Evolutionary conservation across 2,888 invertebrate genomes (phyloP).

Genomic region (Philopedon plagiatum): DNA sequence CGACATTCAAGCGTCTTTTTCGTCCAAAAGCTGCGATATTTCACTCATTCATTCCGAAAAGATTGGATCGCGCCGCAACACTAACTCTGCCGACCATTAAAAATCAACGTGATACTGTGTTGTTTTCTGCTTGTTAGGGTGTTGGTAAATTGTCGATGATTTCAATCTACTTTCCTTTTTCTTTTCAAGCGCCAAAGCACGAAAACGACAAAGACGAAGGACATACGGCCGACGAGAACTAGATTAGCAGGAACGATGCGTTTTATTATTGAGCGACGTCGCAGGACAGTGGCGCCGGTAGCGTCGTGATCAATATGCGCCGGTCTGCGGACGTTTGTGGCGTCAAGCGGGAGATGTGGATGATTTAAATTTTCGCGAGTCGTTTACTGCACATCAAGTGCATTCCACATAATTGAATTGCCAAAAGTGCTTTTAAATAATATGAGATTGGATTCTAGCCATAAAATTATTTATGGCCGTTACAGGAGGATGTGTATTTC

Average conservation of each 20-base stretch:
- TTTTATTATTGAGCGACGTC: conserved; percentile 49
- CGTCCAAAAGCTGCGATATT: neutral
- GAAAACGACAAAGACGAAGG: conserved; percentile 18
- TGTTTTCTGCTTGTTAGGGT: conserved; percentile 38
- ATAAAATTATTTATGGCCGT: neutral
- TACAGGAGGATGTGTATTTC: no score
- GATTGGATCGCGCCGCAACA: conserved; percentile 23
- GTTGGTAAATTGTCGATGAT: conserved; percentile 38
- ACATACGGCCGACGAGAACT: conserved; percentile 22
- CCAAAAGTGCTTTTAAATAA: neutral
- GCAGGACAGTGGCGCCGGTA: conserved; percentile 24
- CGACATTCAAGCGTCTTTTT: conserved; percentile 41
- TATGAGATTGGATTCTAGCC: neutral
- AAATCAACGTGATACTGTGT: conserved; percentile 30
- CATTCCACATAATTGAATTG: neutral
- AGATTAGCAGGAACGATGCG: conserved; percentile 37
- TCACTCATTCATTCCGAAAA: conserved; percentile 36
- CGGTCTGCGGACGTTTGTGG: neutral
- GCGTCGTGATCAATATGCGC: conserved; percentile 13
- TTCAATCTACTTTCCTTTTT: conserved; percentile 34
- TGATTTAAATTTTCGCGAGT: conserved; percentile 8
- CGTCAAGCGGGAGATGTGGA: neutral
- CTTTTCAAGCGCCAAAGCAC: neutral
- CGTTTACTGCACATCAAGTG: neutral
- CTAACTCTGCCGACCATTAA: conserved; percentile 24